Base-by-base conservation (phyloP, 2,888 invertebrate genomes). In the Anarsia innoxiella region DNA sequence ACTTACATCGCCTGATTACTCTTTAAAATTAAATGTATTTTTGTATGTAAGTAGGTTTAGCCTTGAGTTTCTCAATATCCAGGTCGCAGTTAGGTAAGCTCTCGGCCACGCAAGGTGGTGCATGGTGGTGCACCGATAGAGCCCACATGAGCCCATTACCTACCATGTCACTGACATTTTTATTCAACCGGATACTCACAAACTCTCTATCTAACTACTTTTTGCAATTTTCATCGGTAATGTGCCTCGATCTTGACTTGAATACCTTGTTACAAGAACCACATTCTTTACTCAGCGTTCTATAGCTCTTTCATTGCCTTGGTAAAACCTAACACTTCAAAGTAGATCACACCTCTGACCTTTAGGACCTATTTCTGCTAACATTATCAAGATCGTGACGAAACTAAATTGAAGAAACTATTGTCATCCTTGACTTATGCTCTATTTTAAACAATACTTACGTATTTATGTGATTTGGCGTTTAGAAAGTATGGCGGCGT, bases 361-460 rank as follows among this genome's bases (percentile, higher is more conserved):
- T 73, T 61, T 65, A 46, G 41, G 49, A 54, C 53, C 49, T 51
- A 55, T 56, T 54, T 54, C 48, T 52, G 55, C 53, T 54, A 56
- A 59, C 58, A 52, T 60, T 59, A 65, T 68, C 67, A 62, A 63
- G 65, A 66, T 78, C 80, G 75, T 77, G 77, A 79, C 75, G 73
- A 66, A 73, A 70, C 56, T 56, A 63, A 69, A 70, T 73, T 62
- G 67, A 71, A 67, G 63, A 68, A 66, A 60, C 62, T 57, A 59
- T 65, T 60, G 49, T 51, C 57, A 73, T 73, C 75, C 78, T 79
- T 79, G 78, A 74, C 75, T 71, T 75, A 37, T 30, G 64, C 59
- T 69, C 65, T 53, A 59, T 63, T 65, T 75, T 61, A 70, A 66
- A 75, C 68, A 70, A 68, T 68, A 52, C 42, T 42, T 56, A 51